Conservation (phyloP, 1,140 invertebrate genomes). For the Octopus sinensis region DNA sequence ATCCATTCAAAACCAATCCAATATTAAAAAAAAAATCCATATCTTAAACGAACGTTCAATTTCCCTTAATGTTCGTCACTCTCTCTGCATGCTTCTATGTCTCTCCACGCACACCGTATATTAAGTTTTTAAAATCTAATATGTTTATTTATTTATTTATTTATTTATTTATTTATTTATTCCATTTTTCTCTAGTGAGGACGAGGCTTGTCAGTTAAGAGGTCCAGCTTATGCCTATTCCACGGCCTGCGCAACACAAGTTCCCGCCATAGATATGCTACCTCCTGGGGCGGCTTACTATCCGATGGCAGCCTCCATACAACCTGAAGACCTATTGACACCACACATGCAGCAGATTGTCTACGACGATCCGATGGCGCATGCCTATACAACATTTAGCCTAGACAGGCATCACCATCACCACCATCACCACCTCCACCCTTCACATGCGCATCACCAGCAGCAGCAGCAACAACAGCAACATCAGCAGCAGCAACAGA, state of each 20-base stretch:
- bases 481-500: background rate
- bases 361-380: background rate
- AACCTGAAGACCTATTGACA: background rate
- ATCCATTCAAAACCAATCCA: no score
- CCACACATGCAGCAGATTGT: background rate
- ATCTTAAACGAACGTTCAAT: no score
- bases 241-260: background rate
- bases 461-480: background rate
- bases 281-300: background rate
- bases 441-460: background rate
- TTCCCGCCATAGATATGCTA: background rate
- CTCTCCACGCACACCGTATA: no score
- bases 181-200: background rate
- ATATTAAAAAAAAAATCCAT: no score
- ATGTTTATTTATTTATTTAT: no score
- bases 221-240: background rate
- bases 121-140: no score
- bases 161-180: background rate
- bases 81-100: no score
- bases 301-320: background rate
- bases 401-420: background rate
- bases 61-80: no score
- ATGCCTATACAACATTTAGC: background rate
- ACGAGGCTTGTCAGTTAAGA: slow-evolving; percentile 8
- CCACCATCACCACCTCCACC: background rate